phyloP scores from a whole-genome alignment of 2,888 invertebrate genomes.

The Psylliodes chrysocephalus region DNA sequence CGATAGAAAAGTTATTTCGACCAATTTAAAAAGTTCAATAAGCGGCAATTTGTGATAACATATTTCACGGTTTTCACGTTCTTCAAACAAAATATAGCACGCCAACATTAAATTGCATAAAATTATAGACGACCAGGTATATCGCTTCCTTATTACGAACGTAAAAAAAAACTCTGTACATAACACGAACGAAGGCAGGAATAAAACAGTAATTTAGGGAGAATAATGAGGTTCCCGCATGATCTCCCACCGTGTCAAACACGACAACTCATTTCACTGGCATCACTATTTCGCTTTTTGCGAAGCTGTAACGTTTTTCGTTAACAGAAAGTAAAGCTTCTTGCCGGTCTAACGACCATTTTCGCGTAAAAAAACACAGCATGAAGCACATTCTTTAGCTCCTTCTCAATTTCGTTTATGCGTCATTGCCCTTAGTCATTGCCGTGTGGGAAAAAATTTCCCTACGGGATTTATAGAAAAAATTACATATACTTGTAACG shows the following conservation, averaged over 20 bases:
- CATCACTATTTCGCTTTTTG: conserved; percentile 18
- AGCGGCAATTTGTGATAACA: too few species aligned
- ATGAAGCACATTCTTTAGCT: conserved; percentile 14
- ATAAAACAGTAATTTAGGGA: conserved; percentile 10
- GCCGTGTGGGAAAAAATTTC: background rate
- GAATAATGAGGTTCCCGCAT: background rate
- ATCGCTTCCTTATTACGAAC: background rate
- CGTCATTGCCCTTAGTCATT: conserved; percentile 6
- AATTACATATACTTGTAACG: too few species aligned
- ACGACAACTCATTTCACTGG: conserved; percentile 10
- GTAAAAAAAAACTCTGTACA: too few species aligned
- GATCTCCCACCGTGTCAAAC: conserved; percentile 7
- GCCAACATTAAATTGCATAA: too few species aligned
- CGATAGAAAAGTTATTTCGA: too few species aligned
- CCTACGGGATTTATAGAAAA: background rate
- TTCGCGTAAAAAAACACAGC: conserved; percentile 17
- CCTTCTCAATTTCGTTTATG: conserved; percentile 6
- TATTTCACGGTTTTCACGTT: too few species aligned
- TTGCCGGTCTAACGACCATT: conserved; percentile 27
- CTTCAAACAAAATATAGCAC: too few species aligned
- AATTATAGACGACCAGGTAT: background rate
- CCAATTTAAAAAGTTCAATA: too few species aligned
- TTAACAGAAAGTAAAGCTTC: conserved; percentile 18
- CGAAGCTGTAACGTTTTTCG: conserved; percentile 5
- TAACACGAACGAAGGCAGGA: background rate